Conservation (phyloP, 2,797 vertebrate genomes). For the Platyrinchus mystaceus region DNA sequence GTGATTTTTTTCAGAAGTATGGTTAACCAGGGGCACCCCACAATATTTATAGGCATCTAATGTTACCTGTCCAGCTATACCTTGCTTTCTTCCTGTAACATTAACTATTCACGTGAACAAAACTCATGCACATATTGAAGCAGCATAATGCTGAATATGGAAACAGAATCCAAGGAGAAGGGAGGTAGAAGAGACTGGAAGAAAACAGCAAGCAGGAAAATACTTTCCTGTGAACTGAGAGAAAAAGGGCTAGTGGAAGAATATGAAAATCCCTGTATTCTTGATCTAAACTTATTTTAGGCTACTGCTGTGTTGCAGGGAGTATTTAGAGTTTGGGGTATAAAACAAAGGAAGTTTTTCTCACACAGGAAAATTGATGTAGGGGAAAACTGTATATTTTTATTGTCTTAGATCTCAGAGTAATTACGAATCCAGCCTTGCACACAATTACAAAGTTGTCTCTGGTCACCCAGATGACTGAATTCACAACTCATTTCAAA, state of each 20-base stretch:
- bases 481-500: background rate
- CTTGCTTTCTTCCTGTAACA: background rate
- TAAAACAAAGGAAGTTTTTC: background rate
- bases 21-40: background rate
- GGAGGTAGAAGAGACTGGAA: background rate
- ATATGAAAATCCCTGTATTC: background rate
- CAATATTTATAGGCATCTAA: background rate
- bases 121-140: background rate
- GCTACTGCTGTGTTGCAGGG: background rate
- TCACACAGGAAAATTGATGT: background rate
- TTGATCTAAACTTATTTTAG: background rate
- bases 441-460: background rate
- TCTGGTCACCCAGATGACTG: background rate
- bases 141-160: background rate
- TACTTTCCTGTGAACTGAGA: background rate
- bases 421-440: background rate
- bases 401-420: background rate
- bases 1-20: background rate
- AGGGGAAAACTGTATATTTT: background rate
- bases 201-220: background rate
- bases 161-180: background rate
- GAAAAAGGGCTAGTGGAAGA: background rate
- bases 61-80: background rate
- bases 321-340: background rate
- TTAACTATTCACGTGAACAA: background rate